phyloP scores from a whole-genome alignment of 2,113 vertebrate species.

The Hypanus sabinus region DNA sequence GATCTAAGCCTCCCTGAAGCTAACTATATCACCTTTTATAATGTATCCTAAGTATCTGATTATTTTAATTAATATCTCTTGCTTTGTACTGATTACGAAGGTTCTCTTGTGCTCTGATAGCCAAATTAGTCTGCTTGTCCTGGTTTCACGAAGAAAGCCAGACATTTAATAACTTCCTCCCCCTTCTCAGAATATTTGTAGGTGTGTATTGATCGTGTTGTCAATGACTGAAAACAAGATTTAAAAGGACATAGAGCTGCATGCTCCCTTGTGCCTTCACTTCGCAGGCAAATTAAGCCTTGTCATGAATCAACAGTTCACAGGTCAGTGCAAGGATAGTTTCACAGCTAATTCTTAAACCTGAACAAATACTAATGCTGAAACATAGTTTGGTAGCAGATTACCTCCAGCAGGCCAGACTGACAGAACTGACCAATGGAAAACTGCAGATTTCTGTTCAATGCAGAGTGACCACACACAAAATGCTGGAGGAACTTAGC shows the following conservation, averaged over 20 bases:
- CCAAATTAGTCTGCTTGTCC: neutral
- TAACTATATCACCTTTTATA: neutral
- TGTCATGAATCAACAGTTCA: neutral
- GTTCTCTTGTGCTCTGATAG: neutral
- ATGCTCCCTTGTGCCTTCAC: neutral
- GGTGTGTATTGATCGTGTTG: neutral
- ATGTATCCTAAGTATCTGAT: neutral
- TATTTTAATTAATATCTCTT: neutral
- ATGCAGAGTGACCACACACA: neutral
- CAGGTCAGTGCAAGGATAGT: neutral
- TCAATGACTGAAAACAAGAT: neutral
- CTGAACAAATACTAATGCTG: neutral
- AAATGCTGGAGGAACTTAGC: too few relatives aligned
- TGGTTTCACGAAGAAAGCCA: neutral
- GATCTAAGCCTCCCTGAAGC: neutral
- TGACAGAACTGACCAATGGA: neutral
- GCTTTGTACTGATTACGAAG: neutral
- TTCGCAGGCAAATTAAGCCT: neutral
- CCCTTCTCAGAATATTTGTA: neutral
- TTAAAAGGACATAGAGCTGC: neutral
- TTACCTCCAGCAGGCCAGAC: neutral
- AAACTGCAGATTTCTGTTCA: neutral
- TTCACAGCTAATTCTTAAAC: neutral
- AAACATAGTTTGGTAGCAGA: neutral
- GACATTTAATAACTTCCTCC: neutral